Evolutionary conservation across 1,140 invertebrate species (phyloP), one percentile per base, ranked within the genome.

Genomic region (Drosophila subpulchrella): DNA sequence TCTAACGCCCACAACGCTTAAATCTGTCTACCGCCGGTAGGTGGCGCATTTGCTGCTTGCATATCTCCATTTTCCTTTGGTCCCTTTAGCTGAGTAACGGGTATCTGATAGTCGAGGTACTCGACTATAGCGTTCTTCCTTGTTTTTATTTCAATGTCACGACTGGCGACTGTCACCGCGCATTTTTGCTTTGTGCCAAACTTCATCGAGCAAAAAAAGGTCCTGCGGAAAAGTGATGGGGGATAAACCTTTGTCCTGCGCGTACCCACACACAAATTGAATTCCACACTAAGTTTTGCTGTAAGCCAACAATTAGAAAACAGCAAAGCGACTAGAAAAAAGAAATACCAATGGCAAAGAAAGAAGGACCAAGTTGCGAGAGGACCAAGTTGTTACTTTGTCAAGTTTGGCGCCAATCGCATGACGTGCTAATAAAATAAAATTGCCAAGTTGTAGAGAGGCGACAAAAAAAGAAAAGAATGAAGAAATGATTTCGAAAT

Each of bases 231-330:
- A 12, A 8, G 24, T 8, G 15, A 7, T 27, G 13, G 10, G 13
- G 30, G 15, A 6, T 27, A 42, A 47, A 62, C 72, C 50, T 44
- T 68, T 63, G 38, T 41, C 57, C 36, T 56, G 50, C 34, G 53
- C 47, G 36, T 32, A 57, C 36, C 38, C 39, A 66, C 70, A 65
- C 79, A 73, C 84, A 88, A 88, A 88, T 88, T 88, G 84, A 88
- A 88, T 88, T 88, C 80, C 76, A 56, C 80, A 83, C 88, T 88
- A 84, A 88, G 84, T 88, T 83, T 24, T 71, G 67, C 67, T 88
- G 80, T 88, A 88, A 88, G 84, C 84, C 84, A 88, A 88, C 84
- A 88, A 88, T 88, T 88, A 89, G 84, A 84, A 89, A 89, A 80
- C 76, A 89, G 83, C 84, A 89, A 89, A 88, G 80, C 67, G 75